Evolutionary conservation across 2,113 vertebrate genomes (phyloP), one percentile per base, ranked within the genome.

Genomic region (Pangasianodon gigas): DNA sequence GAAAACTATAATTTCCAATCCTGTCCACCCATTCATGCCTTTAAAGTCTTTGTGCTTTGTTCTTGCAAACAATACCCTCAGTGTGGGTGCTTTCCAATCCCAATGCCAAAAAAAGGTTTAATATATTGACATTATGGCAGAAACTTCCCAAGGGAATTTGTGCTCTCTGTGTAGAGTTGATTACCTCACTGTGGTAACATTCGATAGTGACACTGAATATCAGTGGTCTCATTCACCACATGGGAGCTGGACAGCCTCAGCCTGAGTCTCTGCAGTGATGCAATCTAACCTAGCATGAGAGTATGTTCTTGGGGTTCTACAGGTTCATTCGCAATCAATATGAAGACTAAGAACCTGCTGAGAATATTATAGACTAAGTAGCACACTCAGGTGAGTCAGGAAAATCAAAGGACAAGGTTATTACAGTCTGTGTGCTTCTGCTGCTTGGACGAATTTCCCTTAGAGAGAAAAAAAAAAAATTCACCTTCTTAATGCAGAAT

Each of bases 141-240:
- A 67, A 56, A 56, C 65, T 56, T 89, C 80, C 80, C 87, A 84
- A 84, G 51, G 65, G 62, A 65, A 89, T 84, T 65, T 69, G 81
- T n/a, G 16, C 81, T 88, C 29, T 41, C 79, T 62, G 52, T 56
- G 71, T 46, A 74, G 19, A 67, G 79, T n/a, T n/a, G 65, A 89
- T 89, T 89, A 86, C 74, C 58, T 91, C 90, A 89, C 87, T 86
- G 60, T 41, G 56, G 75, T 89, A 89, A 79, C 80, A 91, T 87
- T 69, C 82, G 88, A 77, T 86, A 81, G 80, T 67, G 69, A 79
- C 80, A 85, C 74, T 85, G 84, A 54, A 79, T 74, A 77, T 87
- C 44, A 69, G 85, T 84, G 69, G 67, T 62, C 89, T 91, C 86
- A 65, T 84, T 91, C 10, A 91, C 24, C 85, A 89, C 88, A 91